phyloP scores from a whole-genome alignment of 2,797 vertebrate genomes.

The Peromyscus nudipes region DNA sequence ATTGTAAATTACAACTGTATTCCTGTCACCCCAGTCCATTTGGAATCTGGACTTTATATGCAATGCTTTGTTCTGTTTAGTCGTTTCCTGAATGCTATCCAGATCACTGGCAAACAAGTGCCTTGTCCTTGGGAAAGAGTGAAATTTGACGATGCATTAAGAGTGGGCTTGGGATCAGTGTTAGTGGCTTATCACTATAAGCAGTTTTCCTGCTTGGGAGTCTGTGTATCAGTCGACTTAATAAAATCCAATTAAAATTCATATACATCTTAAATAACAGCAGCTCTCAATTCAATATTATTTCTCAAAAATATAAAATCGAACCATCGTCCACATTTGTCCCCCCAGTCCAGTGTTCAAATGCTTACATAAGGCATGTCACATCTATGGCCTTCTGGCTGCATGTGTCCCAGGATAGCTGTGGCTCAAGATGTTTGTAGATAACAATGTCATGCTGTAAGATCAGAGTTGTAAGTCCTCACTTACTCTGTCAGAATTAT shows the following conservation, averaged over 20 bases:
- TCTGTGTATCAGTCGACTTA: neutral
- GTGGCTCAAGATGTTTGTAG: neutral
- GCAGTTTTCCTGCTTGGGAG: neutral
- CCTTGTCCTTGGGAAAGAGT: conserved; percentile 17
- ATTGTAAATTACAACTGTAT: neutral
- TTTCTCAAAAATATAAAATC: neutral
- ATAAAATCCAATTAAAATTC: neutral
- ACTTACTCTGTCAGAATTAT: neutral
- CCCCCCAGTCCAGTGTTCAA: neutral
- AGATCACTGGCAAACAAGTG: conserved; percentile 39
- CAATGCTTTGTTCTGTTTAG: conserved; percentile 44
- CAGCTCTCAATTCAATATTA: neutral
- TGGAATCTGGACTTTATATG: conserved; percentile 14
- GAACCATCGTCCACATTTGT: neutral
- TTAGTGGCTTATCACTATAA: neutral
- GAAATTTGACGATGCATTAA: neutral
- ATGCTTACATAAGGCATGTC: neutral
- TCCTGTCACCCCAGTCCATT: conserved; percentile 32
- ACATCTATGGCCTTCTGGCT: neutral
- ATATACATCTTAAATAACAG: neutral
- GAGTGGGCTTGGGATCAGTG: neutral
- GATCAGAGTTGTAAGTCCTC: no score
- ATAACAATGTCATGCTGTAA: neutral
- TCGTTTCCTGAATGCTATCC: neutral
- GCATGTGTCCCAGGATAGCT: neutral